phyloP scores from a whole-genome alignment of 2,888 invertebrate species.

The Conomelus anceps region DNA sequence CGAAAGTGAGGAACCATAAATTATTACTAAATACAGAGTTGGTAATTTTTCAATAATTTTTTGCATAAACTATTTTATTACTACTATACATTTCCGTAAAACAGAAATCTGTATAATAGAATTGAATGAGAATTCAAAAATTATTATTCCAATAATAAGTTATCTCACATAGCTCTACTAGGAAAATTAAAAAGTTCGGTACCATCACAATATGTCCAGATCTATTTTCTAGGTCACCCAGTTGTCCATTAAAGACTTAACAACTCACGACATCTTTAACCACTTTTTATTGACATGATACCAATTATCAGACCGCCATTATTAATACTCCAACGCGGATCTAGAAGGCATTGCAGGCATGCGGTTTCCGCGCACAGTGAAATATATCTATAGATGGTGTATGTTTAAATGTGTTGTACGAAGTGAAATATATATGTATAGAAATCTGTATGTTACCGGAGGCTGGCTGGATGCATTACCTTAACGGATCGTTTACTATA shows the following conservation, averaged over 20 bases:
- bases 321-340: background rate
- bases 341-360: background rate
- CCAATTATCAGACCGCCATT: background rate
- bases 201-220: background rate
- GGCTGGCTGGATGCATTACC: background rate
- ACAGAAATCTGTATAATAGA: background rate
- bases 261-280: background rate
- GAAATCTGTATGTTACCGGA: background rate
- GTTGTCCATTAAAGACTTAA: background rate
- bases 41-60: too few species aligned
- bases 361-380: background rate
- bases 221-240: background rate
- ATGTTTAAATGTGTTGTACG: background rate
- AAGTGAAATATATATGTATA: background rate
- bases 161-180: background rate
- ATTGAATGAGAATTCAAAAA: too few species aligned
- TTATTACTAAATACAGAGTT: too few species aligned
- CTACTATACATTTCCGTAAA: too few species aligned
- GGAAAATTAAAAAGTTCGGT: background rate
- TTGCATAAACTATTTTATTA: too few species aligned
- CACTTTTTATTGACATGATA: background rate
- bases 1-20: too few species aligned
- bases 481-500: background rate
- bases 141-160: too few species aligned
- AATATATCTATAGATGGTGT: background rate